These are phyloP conservation scores for Aphelenchoides avenae DNA, from an alignment of 1,140 invertebrate species.

Conservation along the genomic window DNA sequence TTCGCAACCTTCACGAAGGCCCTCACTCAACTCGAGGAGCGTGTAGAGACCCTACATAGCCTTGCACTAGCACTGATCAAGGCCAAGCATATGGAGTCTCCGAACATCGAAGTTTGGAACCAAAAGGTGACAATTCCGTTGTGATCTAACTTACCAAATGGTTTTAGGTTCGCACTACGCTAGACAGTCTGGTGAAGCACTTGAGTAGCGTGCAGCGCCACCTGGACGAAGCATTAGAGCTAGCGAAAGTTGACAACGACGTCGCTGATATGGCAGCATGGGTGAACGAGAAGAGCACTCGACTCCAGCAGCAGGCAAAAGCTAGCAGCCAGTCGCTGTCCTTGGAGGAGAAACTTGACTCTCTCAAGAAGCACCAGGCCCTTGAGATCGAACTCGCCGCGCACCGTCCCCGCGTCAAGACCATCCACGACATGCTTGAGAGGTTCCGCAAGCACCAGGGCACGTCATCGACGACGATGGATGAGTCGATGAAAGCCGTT, in stretches of 20 bases:
- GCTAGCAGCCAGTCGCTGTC: constrained; percentile 68
- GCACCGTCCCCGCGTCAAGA: constrained; percentile 77
- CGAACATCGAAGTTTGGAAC: constrained; percentile 60
- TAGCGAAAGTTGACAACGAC: constrained; percentile 84
- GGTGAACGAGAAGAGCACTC: constrained; percentile 88
- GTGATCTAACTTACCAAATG: constrained; percentile 44
- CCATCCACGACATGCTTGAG: constrained; percentile 64
- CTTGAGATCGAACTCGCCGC: constrained; percentile 89
- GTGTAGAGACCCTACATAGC: constrained; percentile 37
- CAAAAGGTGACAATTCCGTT: constrained; percentile 31
- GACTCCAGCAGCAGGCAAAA: too few species aligned
- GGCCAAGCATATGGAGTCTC: constrained; percentile 60
- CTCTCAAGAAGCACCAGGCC: constrained; percentile 90
- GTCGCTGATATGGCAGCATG: constrained; percentile 68
- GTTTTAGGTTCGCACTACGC: constrained; percentile 33
- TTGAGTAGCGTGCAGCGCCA: constrained; percentile 66
- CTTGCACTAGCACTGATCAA: constrained; percentile 56
- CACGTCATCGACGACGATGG: too few species aligned
- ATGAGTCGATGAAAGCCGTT: neutral
- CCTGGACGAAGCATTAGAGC: constrained; percentile 74
- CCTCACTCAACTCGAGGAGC: constrained; percentile 68
- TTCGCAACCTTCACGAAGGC: constrained; percentile 70
- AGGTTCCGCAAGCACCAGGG: constrained; percentile 1
- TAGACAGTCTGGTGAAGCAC: constrained; percentile 69
- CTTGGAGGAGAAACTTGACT: constrained; percentile 91